Evolutionary conservation across 1,140 invertebrate genomes (phyloP), one percentile per base, ranked within the genome.

Genomic region (Drosophila parvula): DNA sequence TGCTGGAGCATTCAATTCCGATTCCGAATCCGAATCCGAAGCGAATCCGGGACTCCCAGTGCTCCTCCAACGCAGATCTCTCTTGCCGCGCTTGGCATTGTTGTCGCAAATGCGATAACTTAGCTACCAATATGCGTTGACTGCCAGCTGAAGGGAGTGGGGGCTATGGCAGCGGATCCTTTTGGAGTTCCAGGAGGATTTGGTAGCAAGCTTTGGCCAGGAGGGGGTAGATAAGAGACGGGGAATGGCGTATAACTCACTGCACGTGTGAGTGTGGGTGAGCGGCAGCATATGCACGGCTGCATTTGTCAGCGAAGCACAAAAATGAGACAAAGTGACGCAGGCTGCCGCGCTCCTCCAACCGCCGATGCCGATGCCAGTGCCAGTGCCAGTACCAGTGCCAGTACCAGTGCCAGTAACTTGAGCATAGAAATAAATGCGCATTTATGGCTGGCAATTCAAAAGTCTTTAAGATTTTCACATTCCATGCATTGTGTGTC

Each of bases 31-130:
- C 62, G 58, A 73, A 11, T 59, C 51, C 60, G 59, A 74, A 58
- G 51, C 50, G 45, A 74, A 48, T 67, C 53, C 63, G 55, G 56
- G 11, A 22, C 18, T 73, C 53, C 67, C 53, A 71, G 51, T 38
- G 51, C 51, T 71, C 65, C 64, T 58, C 28, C 81, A 47, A 55
- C 64, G 57, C 74, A 73, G 36, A 62, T 68, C 53, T 77, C 57
- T 44, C 30, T 60, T 60, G 68, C 64, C 65, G 64, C 62, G 61
- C 47, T 56, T 71, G 63, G 85, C 85, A 89, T 90, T 89, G 84
- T 89, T 89, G 84, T 89, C 84, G 81, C 85, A 89, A 89, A 89
- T 89, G 84, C 85, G 84, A 89, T 89, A 89, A 89, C 84, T 89
- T 89, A 89, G 84, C 84, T 90, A 84, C 85, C 84, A 89, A 89